Conservation (phyloP, 2,113 vertebrate species). For the Lipophrys pholis region DNA sequence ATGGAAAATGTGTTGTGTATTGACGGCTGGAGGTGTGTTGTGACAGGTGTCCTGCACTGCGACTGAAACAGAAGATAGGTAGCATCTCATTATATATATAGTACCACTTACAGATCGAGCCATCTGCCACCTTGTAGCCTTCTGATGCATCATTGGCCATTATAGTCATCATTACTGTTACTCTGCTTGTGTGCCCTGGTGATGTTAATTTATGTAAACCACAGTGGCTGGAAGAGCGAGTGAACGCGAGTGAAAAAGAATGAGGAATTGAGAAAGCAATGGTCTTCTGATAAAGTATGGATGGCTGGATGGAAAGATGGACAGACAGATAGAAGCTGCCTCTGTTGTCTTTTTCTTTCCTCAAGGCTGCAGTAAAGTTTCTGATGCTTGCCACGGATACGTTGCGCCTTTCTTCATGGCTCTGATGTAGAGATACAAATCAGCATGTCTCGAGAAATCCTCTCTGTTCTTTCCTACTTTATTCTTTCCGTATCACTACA, state of each 20-base stretch:
- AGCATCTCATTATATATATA: conserved; percentile 51
- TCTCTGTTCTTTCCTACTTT: background rate
- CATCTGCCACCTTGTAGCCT: conserved; percentile 51
- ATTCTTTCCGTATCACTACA: background rate
- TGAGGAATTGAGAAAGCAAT: background rate
- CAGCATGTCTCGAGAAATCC: background rate
- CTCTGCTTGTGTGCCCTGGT: conserved; percentile 2
- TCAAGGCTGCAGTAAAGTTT: background rate
- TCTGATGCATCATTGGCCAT: conserved; percentile 50
- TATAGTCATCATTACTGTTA: conserved; percentile 47
- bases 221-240: conserved; percentile 12
- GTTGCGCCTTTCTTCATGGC: background rate
- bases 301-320: conserved; percentile 1
- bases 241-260: conserved; percentile 2
- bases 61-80: conserved; percentile 52
- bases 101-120: conserved; percentile 41
- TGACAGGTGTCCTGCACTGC: conserved; percentile 70
- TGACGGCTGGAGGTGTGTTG: conserved; percentile 54
- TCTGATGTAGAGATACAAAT: conserved; percentile 1
- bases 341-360: background rate
- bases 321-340: background rate
- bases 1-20: conserved; percentile 36
- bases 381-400: background rate
- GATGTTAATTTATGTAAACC: conserved; percentile 51
- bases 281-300: background rate